A percentile compares a stretch with the other conserved stretches of the same genome.
Evolutionary conservation across 1,140 invertebrate genomes (phyloP).

Genomic region (Drosophila navojoa): DNA sequence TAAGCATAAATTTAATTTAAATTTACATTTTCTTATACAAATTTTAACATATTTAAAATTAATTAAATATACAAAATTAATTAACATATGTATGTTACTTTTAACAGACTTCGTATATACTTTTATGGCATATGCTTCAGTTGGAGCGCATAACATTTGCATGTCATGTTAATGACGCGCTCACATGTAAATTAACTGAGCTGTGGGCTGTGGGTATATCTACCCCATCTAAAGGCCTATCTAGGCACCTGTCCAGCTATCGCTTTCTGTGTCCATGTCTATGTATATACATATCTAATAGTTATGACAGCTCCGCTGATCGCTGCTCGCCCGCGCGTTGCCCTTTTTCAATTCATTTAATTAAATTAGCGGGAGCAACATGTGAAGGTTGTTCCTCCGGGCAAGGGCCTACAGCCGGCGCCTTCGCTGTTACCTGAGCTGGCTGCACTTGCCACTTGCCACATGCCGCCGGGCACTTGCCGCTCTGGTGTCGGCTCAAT

Average conservation of each 20-base stretch:
- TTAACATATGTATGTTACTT: no score
- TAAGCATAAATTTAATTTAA: no score
- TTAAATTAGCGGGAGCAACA: slow-evolving; percentile 54
- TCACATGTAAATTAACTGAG: no score
- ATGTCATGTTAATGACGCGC: slow-evolving; percentile 1
- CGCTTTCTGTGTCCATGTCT: neutral
- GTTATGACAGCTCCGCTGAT: slow-evolving; percentile 55
- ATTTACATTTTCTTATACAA: no score
- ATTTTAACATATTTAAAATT: no score
- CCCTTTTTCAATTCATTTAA: slow-evolving; percentile 57
- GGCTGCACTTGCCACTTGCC: slow-evolving; percentile 37
- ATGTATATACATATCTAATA: slow-evolving; percentile 51
- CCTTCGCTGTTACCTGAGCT: slow-evolving; percentile 27
- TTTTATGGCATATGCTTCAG: no score
- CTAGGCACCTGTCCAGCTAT: slow-evolving; percentile 2
- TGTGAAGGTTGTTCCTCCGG: neutral
- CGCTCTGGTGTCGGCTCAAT: slow-evolving; percentile 48
- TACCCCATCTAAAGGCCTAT: no score
- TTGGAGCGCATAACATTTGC: slow-evolving; percentile 5
- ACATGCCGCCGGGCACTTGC: slow-evolving; percentile 12
- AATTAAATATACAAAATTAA: no score
- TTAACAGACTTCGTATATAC: no score
- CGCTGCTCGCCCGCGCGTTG: slow-evolving; percentile 3
- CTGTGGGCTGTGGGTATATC: no score
- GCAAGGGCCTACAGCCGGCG: slow-evolving; percentile 30